Percentiles rank a stretch among this genome's conserved stretches.
Evolutionary conservation across 2,113 vertebrate genomes (phyloP).

Genomic region (Corythornis madagascariensis): DNA sequence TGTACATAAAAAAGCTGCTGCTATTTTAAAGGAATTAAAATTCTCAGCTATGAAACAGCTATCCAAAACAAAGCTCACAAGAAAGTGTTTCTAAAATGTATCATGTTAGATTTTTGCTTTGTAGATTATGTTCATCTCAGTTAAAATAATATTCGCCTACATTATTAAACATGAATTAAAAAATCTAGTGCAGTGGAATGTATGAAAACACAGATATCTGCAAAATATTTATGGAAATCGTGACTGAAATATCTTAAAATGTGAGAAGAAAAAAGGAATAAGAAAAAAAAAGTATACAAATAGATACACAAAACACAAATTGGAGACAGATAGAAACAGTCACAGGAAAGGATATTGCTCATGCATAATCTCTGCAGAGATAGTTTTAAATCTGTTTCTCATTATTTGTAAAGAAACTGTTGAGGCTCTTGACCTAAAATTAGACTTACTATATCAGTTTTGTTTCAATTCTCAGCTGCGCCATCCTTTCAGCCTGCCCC

Average conservation of each 20-base stretch:
- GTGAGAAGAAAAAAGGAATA: not conserved
- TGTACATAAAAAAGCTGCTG: not conserved
- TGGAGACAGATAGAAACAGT: not conserved
- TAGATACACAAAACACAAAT: not conserved
- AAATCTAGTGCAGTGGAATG: not conserved
- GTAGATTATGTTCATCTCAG: not conserved
- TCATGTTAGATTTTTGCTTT: not conserved
- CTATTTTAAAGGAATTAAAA: not conserved
- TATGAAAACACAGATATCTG: not conserved
- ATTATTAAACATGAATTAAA: not conserved
- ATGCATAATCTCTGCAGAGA: not conserved
- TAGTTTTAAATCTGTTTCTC: not conserved
- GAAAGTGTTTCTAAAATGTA: not conserved
- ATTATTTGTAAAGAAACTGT: not conserved
- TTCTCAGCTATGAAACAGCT: not conserved
- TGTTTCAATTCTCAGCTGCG: not conserved
- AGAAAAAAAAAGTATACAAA: not conserved
- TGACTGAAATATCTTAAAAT: not conserved
- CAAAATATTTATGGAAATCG: not conserved
- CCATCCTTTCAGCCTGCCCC: not conserved
- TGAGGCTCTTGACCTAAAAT: conserved; percentile 46
- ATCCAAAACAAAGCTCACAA: not conserved
- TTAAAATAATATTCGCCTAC: not conserved
- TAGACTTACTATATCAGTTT: not conserved
- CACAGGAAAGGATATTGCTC: not conserved